Evolutionary conservation across 37 sponge, comb jelly and placozoan species (phyloP).

Genomic region (Cliona cf. orientalis): DNA sequence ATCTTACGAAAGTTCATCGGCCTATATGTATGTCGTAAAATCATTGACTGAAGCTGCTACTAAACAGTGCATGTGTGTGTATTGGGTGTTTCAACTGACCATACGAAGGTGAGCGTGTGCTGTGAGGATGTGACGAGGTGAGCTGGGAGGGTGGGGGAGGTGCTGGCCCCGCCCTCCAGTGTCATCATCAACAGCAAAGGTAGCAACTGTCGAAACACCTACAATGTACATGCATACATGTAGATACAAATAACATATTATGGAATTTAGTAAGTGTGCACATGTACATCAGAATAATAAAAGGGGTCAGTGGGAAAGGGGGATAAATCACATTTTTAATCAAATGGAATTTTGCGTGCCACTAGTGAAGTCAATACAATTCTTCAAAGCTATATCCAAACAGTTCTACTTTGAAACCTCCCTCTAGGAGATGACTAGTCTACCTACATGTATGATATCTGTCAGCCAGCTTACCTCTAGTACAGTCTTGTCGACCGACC

Average conservation of each 20-base stretch:
- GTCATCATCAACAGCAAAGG: constrained; percentile 58
- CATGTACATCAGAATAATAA: background rate
- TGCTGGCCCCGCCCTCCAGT: constrained; percentile 19
- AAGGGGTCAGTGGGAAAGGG: no score
- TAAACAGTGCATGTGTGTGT: background rate
- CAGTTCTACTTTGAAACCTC: no score
- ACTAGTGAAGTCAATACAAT: no score
- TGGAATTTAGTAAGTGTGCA: background rate
- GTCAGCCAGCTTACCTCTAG: constrained; percentile 40
- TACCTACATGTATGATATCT: background rate
- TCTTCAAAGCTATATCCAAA: no score
- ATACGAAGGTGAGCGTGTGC: constrained; percentile 53
- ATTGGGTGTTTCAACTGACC: constrained; percentile 29
- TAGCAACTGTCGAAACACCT: constrained; percentile 70
- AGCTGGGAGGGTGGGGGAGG: constrained; percentile 45
- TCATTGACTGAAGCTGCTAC: no score
- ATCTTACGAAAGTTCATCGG: background rate
- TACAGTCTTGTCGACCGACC: constrained; percentile 8
- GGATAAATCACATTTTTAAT: background rate
- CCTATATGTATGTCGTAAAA: no score
- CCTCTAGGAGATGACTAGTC: background rate
- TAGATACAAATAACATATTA: background rate
- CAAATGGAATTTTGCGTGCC: background rate
- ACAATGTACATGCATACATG: background rate
- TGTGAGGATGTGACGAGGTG: constrained; percentile 34